phyloP scores from a whole-genome alignment of 1,140 invertebrate species.

The Meloidogyne hapla region DNA sequence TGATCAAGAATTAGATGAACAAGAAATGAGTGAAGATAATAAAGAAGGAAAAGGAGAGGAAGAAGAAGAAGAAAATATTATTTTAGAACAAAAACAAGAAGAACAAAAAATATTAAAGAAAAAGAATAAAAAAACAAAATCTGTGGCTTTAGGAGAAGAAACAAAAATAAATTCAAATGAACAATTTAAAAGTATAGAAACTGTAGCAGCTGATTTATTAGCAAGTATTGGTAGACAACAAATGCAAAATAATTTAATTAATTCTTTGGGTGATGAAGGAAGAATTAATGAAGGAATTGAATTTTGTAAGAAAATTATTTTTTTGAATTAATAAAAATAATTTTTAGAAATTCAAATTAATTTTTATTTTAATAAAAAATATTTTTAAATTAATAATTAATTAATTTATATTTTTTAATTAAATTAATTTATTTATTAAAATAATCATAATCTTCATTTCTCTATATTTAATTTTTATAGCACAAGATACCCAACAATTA shows the following conservation, averaged over 20 bases:
- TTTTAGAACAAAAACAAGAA: neutral
- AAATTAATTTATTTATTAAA: neutral
- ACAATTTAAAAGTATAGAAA: slow-evolving; percentile 2
- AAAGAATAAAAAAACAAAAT: neutral
- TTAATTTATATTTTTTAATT: too few species aligned
- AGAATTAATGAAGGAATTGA: neutral
- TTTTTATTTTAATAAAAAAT: too few species aligned
- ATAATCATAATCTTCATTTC: too few species aligned
- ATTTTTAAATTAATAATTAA: too few species aligned
- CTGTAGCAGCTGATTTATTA: slow-evolving; percentile 32
- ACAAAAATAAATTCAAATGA: neutral
- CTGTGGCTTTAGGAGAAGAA: neutral
- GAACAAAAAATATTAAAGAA: neutral
- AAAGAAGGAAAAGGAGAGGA: slow-evolving; percentile 8
- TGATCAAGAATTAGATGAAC: neutral
- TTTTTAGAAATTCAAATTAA: too few species aligned
- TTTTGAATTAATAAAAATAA: too few species aligned
- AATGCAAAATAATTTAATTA: neutral
- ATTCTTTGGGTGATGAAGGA: neutral
- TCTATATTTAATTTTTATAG: neutral
- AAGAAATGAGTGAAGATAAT: slow-evolving; percentile 1
- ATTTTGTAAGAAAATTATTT: too few species aligned
- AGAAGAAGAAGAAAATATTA: neutral
- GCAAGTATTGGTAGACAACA: slow-evolving; percentile 40
- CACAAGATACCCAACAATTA: neutral